Percentiles rank a stretch among this genome's conserved stretches.
Conservation (phyloP, 2,888 invertebrate genomes). For the Podabrus alpinus region DNA sequence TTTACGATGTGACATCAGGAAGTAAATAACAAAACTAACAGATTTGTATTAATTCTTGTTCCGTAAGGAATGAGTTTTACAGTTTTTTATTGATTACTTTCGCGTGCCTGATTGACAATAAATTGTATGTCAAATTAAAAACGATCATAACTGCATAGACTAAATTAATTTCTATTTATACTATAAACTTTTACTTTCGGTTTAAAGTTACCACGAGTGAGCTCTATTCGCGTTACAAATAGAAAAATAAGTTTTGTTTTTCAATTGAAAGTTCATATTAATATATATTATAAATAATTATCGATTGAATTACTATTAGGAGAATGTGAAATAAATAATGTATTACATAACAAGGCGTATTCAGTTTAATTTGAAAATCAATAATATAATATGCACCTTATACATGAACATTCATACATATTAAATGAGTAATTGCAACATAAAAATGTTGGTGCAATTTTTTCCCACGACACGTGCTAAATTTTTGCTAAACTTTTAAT, state of each 20-base stretch:
- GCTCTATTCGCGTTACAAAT: neutral
- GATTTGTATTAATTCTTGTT: neutral
- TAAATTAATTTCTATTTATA: neutral
- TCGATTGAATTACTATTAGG: neutral
- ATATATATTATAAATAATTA: neutral
- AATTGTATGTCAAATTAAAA: neutral
- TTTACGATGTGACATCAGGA: neutral
- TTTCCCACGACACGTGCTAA: conserved; percentile 17
- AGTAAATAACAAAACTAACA: neutral
- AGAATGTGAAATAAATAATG: neutral
- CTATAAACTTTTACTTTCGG: neutral
- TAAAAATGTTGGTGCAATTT: conserved; percentile 8
- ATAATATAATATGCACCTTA: neutral
- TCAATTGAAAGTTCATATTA: neutral
- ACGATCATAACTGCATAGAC: neutral
- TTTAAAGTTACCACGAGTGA: neutral
- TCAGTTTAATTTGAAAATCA: neutral
- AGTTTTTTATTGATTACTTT: neutral
- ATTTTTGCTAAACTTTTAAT: conserved; percentile 6
- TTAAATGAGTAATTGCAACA: conserved; percentile 13
- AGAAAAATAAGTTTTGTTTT: neutral
- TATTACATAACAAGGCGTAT: neutral
- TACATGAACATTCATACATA: conserved; percentile 13
- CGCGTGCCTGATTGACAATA: neutral
- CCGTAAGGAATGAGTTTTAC: no score